Evolutionary conservation across 1,140 invertebrate species (phyloP).

Genomic region (Agrilus planipennis): DNA sequence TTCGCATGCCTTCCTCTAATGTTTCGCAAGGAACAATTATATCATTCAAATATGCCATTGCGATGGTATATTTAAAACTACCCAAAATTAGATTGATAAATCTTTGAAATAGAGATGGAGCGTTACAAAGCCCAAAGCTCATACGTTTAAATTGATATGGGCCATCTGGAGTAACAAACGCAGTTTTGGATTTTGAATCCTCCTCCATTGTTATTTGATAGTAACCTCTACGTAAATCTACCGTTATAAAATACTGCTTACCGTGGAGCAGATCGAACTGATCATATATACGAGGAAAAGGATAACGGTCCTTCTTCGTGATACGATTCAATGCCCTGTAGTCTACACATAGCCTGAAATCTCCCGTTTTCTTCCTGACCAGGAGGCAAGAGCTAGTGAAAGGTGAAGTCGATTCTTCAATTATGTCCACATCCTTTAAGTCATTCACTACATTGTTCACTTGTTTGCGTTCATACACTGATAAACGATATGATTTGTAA

Average conservation of each 20-base stretch:
- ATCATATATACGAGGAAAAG: constrained; percentile 9
- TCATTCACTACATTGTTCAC: constrained; percentile 1
- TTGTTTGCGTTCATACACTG: background rate
- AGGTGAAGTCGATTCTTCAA: constrained; percentile 8
- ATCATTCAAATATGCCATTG: constrained; percentile 29
- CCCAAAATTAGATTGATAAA: constrained; percentile 23
- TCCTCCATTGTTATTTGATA: constrained; percentile 16
- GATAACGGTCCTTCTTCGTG: constrained; percentile 18
- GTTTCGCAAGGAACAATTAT: constrained; percentile 13
- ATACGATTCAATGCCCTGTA: constrained; percentile 21
- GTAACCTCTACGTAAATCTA: constrained; percentile 22
- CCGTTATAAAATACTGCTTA: constrained; percentile 14
- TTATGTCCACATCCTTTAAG: background rate
- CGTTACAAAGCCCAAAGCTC: constrained; percentile 28
- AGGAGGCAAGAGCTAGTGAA: constrained; percentile 17
- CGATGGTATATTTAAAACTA: constrained; percentile 13
- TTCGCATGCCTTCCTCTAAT: too few species aligned
- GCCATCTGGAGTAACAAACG: constrained; percentile 12
- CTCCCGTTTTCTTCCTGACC: constrained; percentile 14
- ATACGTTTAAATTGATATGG: constrained; percentile 21
- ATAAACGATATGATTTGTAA: constrained; percentile 2
- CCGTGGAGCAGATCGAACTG: constrained; percentile 21
- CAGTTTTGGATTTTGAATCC: constrained; percentile 11
- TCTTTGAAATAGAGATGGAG: constrained; percentile 21
- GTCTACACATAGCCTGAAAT: constrained; percentile 21